Evolutionary conservation across 2,113 vertebrate species (phyloP).

Genomic region (Naja naja): DNA sequence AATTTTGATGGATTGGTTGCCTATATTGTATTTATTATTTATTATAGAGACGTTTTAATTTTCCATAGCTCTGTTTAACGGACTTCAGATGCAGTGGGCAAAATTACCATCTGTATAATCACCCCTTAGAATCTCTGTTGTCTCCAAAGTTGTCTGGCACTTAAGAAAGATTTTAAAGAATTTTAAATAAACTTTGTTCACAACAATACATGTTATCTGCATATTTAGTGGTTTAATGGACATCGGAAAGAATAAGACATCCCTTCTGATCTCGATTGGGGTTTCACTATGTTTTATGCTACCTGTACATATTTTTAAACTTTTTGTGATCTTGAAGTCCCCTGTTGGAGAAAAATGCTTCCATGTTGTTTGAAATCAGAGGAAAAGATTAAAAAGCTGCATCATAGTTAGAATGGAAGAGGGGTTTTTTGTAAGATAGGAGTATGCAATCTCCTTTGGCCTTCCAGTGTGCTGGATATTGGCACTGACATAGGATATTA

Average conservation of each 20-base stretch:
- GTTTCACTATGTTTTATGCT: not conserved
- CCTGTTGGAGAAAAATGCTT: not conserved
- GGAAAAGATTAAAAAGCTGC: not conserved
- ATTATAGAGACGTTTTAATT: not conserved
- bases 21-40: not conserved
- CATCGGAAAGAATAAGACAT: not conserved
- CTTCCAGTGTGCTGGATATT: not conserved
- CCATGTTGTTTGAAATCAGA: not conserved
- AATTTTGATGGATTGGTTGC: not conserved
- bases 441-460: not conserved
- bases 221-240: not conserved
- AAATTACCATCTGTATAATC: not conserved
- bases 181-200: not conserved
- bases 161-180: not conserved
- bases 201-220: not conserved
- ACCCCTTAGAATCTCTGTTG: not conserved
- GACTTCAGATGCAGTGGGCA: not conserved
- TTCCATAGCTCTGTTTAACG: not conserved
- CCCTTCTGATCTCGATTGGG: not conserved
- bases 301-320: not conserved
- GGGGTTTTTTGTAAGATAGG: not conserved
- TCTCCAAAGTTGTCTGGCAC: not conserved
- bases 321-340: not conserved
- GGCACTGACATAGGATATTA: not conserved
- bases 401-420: not conserved